Conservation (phyloP, 2,888 invertebrate species). For the Chirona hameri region DNA sequence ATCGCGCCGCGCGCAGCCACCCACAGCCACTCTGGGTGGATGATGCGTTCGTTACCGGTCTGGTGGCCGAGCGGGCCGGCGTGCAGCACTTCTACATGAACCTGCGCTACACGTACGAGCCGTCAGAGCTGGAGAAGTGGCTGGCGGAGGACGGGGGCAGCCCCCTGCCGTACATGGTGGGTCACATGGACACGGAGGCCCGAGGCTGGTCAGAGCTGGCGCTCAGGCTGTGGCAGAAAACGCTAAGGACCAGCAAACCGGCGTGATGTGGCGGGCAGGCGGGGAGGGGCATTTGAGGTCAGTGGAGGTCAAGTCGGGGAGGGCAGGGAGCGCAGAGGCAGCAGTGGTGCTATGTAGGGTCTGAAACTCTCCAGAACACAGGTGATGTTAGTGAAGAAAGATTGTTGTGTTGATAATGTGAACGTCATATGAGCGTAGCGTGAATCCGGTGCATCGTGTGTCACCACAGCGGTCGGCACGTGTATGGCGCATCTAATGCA, state of each 20-base stretch:
- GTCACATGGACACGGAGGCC: conserved; percentile 35
- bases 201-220: conserved; percentile 32
- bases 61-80: conserved; percentile 39
- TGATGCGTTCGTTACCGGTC: conserved; percentile 53
- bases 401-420: too few species aligned
- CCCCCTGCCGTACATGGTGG: conserved; percentile 36
- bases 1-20: conserved; percentile 44
- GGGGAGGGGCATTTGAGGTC: too few species aligned
- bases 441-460: too few species aligned
- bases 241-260: not conserved
- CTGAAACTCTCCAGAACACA: too few species aligned
- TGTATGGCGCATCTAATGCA: too few species aligned
- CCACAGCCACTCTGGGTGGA: conserved; percentile 53
- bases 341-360: too few species aligned
- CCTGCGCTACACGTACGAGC: conserved; percentile 37
- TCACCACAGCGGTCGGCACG: too few species aligned
- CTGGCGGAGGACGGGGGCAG: not conserved
- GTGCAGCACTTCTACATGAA: conserved; percentile 36
- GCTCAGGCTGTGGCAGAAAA: not conserved
- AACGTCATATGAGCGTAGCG: too few species aligned
- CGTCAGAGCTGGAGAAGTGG: conserved; percentile 35
- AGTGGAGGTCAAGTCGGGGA: too few species aligned
- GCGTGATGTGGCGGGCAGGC: not conserved
- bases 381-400: too few species aligned
- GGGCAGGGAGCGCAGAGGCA: too few species aligned